A percentile compares a stretch with the other conserved stretches of the same genome.
Conservation (phyloP, 2,113 vertebrate genomes). For the Rhadina sibilatrix region DNA sequence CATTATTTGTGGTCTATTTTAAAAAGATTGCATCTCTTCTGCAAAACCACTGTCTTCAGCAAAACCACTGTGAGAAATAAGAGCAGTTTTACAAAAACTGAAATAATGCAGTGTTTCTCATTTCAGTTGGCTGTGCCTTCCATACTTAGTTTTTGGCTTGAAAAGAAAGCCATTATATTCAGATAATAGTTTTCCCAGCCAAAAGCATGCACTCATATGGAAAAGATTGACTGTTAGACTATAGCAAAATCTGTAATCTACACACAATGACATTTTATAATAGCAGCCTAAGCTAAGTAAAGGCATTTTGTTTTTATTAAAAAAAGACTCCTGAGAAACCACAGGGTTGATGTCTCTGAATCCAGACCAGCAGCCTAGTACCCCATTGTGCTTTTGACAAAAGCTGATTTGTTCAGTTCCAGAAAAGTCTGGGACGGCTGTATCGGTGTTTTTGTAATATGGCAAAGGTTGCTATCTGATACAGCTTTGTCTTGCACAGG, state of each 20-base stretch:
- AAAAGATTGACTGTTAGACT: slow-evolving; percentile 54
- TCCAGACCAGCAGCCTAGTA: not conserved
- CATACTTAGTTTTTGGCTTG: slow-evolving; percentile 47
- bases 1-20: slow-evolving; percentile 61
- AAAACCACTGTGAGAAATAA: slow-evolving; percentile 61
- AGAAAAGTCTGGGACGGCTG: not conserved
- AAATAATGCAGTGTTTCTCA: slow-evolving; percentile 38
- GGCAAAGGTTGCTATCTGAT: not conserved
- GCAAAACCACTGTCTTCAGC: slow-evolving; percentile 62
- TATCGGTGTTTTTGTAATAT: not conserved
- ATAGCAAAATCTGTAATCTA: slow-evolving; percentile 44
- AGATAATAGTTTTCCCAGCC: slow-evolving; percentile 63
- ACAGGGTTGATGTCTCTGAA: not conserved
- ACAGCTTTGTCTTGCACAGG: not conserved
- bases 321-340: slow-evolving; percentile 34
- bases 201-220: slow-evolving; percentile 50
- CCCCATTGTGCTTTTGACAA: not conserved
- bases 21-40: slow-evolving; percentile 56
- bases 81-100: slow-evolving; percentile 42
- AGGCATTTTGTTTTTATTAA: slow-evolving; percentile 45
- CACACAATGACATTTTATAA: slow-evolving; percentile 29
- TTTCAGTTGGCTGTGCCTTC: slow-evolving; percentile 53
- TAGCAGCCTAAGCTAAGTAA: not conserved
- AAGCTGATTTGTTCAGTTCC: not conserved
- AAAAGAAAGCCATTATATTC: slow-evolving; percentile 60